Evolutionary conservation across 2,888 invertebrate species (phyloP), one percentile per base, ranked within the genome.

Genomic region (Dendrolimus pini): DNA sequence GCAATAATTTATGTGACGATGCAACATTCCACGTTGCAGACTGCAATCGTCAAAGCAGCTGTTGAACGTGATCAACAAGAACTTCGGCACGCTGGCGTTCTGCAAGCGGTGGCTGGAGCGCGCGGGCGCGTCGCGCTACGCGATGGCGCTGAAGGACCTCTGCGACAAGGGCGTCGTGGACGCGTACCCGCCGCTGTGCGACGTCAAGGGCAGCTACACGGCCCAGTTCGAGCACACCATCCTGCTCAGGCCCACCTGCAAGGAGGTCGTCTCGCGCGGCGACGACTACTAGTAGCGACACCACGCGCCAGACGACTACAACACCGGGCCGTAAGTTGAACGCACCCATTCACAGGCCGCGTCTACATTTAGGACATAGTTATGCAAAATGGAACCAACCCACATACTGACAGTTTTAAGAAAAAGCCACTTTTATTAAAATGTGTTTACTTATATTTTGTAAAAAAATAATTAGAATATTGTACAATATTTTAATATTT

Each of bases 221-320:
- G 99, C 99, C 54, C 99, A 99, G 90, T 99, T 97, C 81, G 99
- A 99, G 82, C 99, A 99, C 87, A 99, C 99, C 7, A 96, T 99
- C 74, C 94, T 99, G 68, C 92, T 99, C 65, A 93, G 99, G 72
- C 99, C 99, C 54, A 99, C 98, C 0, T 99, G 99, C 92, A 99
- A 99, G 87, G 99, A 99, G 87, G 94, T 99, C 41, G 95, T 99
- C 55, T 98, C 98, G 41, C 95, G 99, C 62, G 99, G 99, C 42
- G 96, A 96, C 64, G 99, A 99, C 85, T 99, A 98, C 85, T 98
- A 93, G 92, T 63, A 56, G 3, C 41, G 54, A 41, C 52, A 14
- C 41, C 10, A 9, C 54, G n/a, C 18, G 30, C 1, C 41, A n/a
- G 6, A 53, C 42, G 60, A 47, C 9, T 0, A 47, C 10, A 2